phyloP scores from a whole-genome alignment of 2,113 vertebrate species.

The Hyla sarda region DNA sequence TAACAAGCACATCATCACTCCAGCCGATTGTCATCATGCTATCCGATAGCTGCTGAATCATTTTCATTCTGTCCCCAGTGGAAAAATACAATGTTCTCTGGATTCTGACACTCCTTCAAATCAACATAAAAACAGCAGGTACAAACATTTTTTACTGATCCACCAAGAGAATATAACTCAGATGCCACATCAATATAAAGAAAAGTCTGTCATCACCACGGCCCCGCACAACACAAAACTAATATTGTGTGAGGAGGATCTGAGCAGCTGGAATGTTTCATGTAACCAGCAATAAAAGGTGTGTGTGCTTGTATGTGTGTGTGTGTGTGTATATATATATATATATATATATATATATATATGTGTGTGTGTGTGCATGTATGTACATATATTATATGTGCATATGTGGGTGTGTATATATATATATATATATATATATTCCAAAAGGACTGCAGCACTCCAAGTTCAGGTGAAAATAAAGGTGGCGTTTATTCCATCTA shows the following conservation, averaged over 20 bases:
- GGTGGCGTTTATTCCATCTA: too few relatives aligned
- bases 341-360: too few relatives aligned
- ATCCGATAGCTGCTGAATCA: constrained; percentile 44
- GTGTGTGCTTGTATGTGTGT: too few relatives aligned
- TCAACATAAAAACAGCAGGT: constrained; percentile 50
- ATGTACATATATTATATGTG: too few relatives aligned
- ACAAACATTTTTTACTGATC: constrained; percentile 28
- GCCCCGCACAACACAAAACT: not conserved
- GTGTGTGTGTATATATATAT: too few relatives aligned
- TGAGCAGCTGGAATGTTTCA: not conserved
- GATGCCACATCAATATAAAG: not conserved
- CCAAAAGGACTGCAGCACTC: too few relatives aligned
- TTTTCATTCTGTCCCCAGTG: constrained; percentile 53
- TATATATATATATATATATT: too few relatives aligned
- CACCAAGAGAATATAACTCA: not conserved
- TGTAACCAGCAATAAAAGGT: not conserved
- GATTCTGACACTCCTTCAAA: constrained; percentile 44
- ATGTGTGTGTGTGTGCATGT: too few relatives aligned
- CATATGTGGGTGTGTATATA: too few relatives aligned
- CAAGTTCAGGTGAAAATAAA: too few relatives aligned
- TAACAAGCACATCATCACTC: constrained; percentile 56
- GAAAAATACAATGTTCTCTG: constrained; percentile 51
- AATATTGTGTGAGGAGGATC: too few relatives aligned
- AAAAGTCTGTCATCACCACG: not conserved
- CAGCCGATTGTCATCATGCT: constrained; percentile 32